These are phyloP conservation scores for Tuta absoluta DNA, from an alignment of 2,888 invertebrate genomes.

Conservation along the genomic window DNA sequence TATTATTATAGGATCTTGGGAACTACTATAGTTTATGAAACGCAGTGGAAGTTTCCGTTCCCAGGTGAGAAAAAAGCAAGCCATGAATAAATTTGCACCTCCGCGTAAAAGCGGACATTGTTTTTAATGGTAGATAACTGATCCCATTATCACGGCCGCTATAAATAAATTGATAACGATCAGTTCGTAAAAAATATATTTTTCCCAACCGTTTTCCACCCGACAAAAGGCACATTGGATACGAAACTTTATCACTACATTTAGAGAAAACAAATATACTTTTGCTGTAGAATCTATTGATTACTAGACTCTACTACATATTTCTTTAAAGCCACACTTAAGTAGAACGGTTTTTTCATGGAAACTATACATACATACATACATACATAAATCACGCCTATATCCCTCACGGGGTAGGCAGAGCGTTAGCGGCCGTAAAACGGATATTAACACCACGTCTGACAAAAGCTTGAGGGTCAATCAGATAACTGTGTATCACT, in stretches of 20 bases:
- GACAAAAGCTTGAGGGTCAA: too few relatives aligned
- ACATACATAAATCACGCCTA: too few relatives aligned
- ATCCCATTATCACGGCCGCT: slow-evolving; percentile 6
- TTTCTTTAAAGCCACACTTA: neutral
- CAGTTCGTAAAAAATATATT: neutral
- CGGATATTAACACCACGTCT: too few relatives aligned
- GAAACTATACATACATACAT: too few relatives aligned
- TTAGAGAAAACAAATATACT: neutral
- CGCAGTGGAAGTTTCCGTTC: neutral
- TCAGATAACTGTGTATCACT: too few relatives aligned
- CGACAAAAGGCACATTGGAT: neutral
- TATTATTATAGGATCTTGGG: too few relatives aligned
- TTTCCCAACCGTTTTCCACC: neutral
- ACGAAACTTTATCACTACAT: neutral
- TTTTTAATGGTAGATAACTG: neutral
- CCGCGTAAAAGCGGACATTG: slow-evolving; percentile 12
- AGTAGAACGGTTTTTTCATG: neutral
- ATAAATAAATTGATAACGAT: slow-evolving; percentile 16
- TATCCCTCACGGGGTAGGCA: too few relatives aligned
- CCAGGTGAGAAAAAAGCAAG: slow-evolving; percentile 2
- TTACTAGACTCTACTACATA: neutral
- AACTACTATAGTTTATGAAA: too few relatives aligned
- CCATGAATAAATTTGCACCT: slow-evolving; percentile 17
- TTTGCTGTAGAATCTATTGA: neutral
- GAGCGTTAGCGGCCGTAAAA: too few relatives aligned